Evolutionary conservation across 2,888 invertebrate genomes (phyloP).

Genomic region (Lasioglossum figueresi): DNA sequence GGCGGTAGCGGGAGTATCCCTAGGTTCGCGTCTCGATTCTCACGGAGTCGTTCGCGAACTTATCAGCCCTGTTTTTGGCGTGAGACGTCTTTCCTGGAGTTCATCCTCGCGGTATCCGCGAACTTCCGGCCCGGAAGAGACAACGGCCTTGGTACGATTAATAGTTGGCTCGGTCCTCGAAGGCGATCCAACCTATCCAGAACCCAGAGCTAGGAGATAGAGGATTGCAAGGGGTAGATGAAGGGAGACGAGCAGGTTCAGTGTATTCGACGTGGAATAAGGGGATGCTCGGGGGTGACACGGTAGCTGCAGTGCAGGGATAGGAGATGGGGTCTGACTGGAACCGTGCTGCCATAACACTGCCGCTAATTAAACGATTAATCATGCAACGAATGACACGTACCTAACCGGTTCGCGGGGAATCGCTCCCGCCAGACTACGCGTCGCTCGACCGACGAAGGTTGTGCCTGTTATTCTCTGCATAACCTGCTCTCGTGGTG

Average conservation of each 20-base stretch:
- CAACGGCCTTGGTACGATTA: slow-evolving; percentile 67
- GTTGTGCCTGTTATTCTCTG: slow-evolving; percentile 67
- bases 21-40: neutral
- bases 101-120: slow-evolving; percentile 11
- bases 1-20: neutral
- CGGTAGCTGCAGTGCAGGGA: slow-evolving; percentile 64
- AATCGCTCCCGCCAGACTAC: slow-evolving; percentile 71
- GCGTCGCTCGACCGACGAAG: slow-evolving; percentile 57
- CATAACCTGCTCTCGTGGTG: slow-evolving; percentile 66
- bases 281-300: slow-evolving; percentile 69
- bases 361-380: slow-evolving; percentile 83
- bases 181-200: slow-evolving; percentile 18
- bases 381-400: slow-evolving; percentile 82
- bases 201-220: slow-evolving; percentile 1
- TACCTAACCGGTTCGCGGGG: slow-evolving; percentile 77
- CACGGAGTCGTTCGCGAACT: neutral
- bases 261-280: slow-evolving; percentile 66
- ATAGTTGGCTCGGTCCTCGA: slow-evolving; percentile 70
- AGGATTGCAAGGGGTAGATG: neutral
- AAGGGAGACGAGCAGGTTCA: slow-evolving; percentile 34
- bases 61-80: slow-evolving; percentile 25
- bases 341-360: slow-evolving; percentile 80
- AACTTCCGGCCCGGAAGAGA: slow-evolving; percentile 68
- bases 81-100: slow-evolving; percentile 26
- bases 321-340: slow-evolving; percentile 64